phyloP scores from a whole-genome alignment of 2,888 invertebrate genomes.

The Macrophya alboannulata region DNA sequence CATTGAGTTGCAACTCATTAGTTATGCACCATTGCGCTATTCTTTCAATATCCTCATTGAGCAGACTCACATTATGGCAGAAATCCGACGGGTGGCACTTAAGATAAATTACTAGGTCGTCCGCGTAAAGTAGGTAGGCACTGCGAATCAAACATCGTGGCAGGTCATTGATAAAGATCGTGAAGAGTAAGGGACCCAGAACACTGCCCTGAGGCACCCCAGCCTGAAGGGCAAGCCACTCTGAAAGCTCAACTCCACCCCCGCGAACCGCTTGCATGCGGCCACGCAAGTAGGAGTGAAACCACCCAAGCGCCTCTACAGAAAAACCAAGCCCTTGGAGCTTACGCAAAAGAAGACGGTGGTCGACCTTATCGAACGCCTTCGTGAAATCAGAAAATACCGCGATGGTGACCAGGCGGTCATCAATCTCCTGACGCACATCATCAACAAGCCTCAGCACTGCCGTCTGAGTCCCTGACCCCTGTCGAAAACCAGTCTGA shows the following conservation, averaged over 20 bases:
- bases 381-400: slow-evolving; percentile 19
- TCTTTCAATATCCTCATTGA: background rate
- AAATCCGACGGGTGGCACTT: background rate
- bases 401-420: background rate
- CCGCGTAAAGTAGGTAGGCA: slow-evolving; percentile 23
- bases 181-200: slow-evolving; percentile 50
- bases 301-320: background rate
- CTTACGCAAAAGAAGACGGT: background rate
- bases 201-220: slow-evolving; percentile 52
- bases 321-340: slow-evolving; percentile 3
- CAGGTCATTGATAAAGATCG: slow-evolving; percentile 48
- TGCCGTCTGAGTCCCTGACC: too few species aligned
- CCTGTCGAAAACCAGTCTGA: slow-evolving; percentile 29
- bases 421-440: slow-evolving; percentile 30
- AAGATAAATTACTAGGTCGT: slow-evolving; percentile 36
- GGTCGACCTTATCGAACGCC: slow-evolving; percentile 32
- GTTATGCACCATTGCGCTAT: background rate
- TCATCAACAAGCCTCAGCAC: slow-evolving; percentile 27
- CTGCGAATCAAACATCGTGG: background rate
- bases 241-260: background rate
- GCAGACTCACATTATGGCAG: background rate
- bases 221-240: slow-evolving; percentile 19
- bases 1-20: slow-evolving; percentile 22
- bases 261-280: slow-evolving; percentile 24
- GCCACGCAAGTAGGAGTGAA: slow-evolving; percentile 23